Conservation (phyloP, 53 echinoderm and acorn worm species). For the Pentamera pediparva region DNA sequence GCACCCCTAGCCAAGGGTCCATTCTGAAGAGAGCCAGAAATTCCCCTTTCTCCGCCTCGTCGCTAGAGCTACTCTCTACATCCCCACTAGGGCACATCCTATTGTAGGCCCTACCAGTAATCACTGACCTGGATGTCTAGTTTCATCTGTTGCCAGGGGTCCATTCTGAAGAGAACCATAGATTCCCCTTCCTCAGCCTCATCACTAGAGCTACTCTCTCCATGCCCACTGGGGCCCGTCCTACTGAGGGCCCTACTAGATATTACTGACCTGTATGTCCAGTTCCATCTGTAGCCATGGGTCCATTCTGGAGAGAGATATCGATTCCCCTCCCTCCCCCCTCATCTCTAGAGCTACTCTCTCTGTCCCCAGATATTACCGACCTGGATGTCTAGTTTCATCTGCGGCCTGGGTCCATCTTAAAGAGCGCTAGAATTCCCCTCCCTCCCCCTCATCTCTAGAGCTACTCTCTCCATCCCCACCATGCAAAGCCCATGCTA, state of each 20-base stretch:
- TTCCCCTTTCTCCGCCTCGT: constrained; percentile 24
- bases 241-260: too few relatives aligned
- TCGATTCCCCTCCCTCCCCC: too few relatives aligned
- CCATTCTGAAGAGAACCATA: constrained; percentile 75
- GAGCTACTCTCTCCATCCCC: constrained; percentile 53
- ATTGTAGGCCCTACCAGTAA: too few relatives aligned
- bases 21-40: constrained; percentile 67
- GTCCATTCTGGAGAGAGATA: too few relatives aligned
- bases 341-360: too few relatives aligned
- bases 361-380: too few relatives aligned
- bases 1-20: constrained; percentile 96
- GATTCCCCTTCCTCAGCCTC: constrained; percentile 18
- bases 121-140: constrained; percentile 79
- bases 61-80: constrained; percentile 58
- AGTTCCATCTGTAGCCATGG: too few relatives aligned
- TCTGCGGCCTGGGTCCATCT: constrained; percentile 80
- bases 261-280: too few relatives aligned
- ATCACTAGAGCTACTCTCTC: constrained; percentile 62
- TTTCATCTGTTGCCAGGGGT: constrained; percentile 78
- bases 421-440: constrained; percentile 61
- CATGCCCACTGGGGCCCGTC: constrained; percentile 41
- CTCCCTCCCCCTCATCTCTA: constrained; percentile 48
- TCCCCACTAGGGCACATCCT: constrained; percentile 58
- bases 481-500: constrained; percentile 28
- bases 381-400: too few relatives aligned